Evolutionary conservation across 2,113 vertebrate species (phyloP), one percentile per base, ranked within the genome.

Genomic region (Micromys minutus): DNA sequence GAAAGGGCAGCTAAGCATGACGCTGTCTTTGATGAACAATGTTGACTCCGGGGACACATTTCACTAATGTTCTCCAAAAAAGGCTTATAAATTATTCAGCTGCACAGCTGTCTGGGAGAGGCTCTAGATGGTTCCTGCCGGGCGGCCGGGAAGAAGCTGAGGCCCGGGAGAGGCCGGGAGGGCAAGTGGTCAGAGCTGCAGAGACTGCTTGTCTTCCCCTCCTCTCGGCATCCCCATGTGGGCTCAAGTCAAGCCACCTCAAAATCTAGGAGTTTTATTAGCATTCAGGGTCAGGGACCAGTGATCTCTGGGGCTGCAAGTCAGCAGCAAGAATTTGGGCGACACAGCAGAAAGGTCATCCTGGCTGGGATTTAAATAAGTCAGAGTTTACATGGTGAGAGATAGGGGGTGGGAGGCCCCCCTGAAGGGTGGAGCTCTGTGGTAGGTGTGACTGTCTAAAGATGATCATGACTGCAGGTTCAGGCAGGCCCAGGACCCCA

Each of bases 31-130:
- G 95, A 98, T 95, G 97, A 95, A 96, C 94, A 92, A 61, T 80
- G 94, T 97, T 57, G 55, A 88, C 88, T 97, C 87, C 87, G 89
- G 95, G 45, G 97, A 96, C 95, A 94, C 92, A 94, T 93, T 89
- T 95, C 34, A 89, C 95, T 81, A 65, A 59, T 19, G 50, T 67
- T 95, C 90, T 77, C 1, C 42, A 93, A 87, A 93, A 94, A 96
- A 90, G 93, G 77, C 24, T 92, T 94, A 95, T 97, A 88, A 97
- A 97, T 98, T 97, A 98, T 98, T 97, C 92, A 97, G 93, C 86
- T 52, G 31, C 74, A 36, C 90, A 91, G 97, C 96, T 90, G 91
- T 96, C 93, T 8, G 84, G 31, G 91, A 96, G 63, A 87, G 52
- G n/a, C 90, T 79, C 96, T 16, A 69, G 95, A 31, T 86, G 87